These are phyloP conservation scores for Grallaria varia DNA, from an alignment of 2,113 vertebrate genomes.

Conservation along the genomic window DNA sequence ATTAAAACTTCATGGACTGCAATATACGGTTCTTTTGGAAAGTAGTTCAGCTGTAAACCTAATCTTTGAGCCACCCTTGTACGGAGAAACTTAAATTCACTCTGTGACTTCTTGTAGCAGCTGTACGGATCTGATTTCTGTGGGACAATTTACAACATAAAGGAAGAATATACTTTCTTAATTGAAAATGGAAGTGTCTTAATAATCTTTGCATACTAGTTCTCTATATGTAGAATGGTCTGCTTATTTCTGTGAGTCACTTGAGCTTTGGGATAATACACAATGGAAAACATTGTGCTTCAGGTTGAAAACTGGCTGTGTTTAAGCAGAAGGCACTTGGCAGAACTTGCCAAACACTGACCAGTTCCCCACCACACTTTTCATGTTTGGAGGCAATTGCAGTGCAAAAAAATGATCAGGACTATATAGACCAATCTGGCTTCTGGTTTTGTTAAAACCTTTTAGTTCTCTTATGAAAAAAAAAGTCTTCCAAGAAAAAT, in stretches of 20 bases:
- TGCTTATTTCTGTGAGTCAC: neutral
- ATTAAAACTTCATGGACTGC: neutral
- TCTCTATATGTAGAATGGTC: neutral
- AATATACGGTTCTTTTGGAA: neutral
- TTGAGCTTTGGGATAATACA: neutral
- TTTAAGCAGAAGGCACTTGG: neutral
- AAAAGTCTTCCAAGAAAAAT: conserved; percentile 61
- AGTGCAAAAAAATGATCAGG: neutral
- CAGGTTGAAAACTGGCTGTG: neutral
- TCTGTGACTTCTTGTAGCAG: neutral
- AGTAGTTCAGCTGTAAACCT: neutral
- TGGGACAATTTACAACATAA: neutral
- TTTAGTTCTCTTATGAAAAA: conserved; percentile 28
- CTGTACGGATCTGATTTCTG: neutral
- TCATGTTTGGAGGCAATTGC: neutral
- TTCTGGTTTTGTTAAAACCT: conserved; percentile 33
- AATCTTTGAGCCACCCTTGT: neutral
- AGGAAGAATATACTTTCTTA: neutral
- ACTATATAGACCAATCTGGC: neutral
- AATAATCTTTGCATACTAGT: neutral
- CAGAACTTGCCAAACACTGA: neutral
- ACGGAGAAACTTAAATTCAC: neutral
- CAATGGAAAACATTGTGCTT: neutral
- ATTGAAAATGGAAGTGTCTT: neutral
- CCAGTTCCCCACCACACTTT: neutral